Evolutionary conservation across 92 coral and sea anemone genomes (phyloP), one percentile per base, ranked within the genome.

Genomic region (Umimayanthus kanabou): DNA sequence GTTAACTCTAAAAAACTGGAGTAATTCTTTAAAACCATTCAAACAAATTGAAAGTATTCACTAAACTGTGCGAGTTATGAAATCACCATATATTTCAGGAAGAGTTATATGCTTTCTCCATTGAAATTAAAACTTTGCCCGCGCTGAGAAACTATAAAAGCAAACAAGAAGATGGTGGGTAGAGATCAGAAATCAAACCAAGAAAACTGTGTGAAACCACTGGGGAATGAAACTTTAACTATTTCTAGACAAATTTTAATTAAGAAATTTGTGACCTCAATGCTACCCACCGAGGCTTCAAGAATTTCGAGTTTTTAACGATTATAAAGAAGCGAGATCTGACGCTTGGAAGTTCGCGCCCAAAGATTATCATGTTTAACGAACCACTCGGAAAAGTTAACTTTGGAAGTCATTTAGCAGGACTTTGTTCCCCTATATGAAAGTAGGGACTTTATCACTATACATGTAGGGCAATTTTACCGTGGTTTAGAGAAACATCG

Each of bases 171-270:
- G 84, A 30, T 57, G 71, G 28, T 16, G 71, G 71, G 33, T 29
- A 47, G 84, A 80, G 84, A 2, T 57, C 30, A 80, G 30, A 6
- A 45, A 9, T 55, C 14, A 80, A 80, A 57, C 57, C 84, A 80
- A 55, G 47, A 29, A 53, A 28, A 18, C 70, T 30, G 25, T 7
- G 61, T 80, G 84, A 55, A 9, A 49, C 13, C 61, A 53, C 47
- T 28, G 29, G 71, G 55, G 49, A 80, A 57, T 22, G 47, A 80
- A 28, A 18, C 29, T 50, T 79, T 53, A 14, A 18, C 47, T 80
- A 33, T 23, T 43, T 77, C 80, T 77, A 49, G 84, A 6, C 23
- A 65, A 30, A 8, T 29, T 57, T 20, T 57, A 30, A 80, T 57
- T n/a, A 80, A 55, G 43, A 29, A 15, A 55, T 23, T 1, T 39